Evolutionary conservation across 37 sponge, comb jelly and placozoan species (phyloP), one percentile per base, ranked within the genome.

Genomic region (Ianthella basta): DNA sequence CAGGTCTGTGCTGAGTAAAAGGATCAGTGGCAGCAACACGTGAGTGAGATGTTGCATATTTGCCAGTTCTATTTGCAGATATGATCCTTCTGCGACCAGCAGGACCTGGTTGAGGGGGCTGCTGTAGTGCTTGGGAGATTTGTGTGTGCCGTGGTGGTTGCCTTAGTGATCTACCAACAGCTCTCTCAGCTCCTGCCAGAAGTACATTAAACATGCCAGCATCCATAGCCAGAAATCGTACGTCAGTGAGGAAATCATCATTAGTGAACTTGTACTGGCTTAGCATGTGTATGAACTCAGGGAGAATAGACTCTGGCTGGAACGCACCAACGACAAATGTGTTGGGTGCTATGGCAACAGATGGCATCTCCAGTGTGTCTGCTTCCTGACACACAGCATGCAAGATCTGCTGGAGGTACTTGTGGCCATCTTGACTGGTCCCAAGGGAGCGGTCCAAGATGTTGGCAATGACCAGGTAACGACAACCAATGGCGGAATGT

Each of bases 291-390:
- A 72, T 8, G 19, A 72, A 72, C 16, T 37, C 8, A 33, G 41
- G 37, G 14, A 72, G 73, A 30, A 72, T 72, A 30, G 12, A 34
- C 5, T 72, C 73, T 40, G 13, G 32, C 13, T 23, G 13, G 73
- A 72, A 72, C 36, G 40, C 73, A 12, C 73, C 73, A 14, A 72
- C 30, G 13, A 40, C 73, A 72, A 72, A 72, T 72, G 73, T 72
- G 35, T 23, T 72, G 10, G 73, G 73, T 72, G 39, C 38, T 38
- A 72, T 72, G 19, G 73, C 73, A 38, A 72, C 73, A 38, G 39
- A 10, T 20, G 73, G 73, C 73, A 72, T 72, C 73, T 72, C 73
- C 73, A 72, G 36, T 20, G 73, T 72, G 73, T 72, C 73, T 38
- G 73, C 73, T 32, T 72, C 73, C 73, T 72, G 32, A 40, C 23